Conservation (phyloP, 2,797 vertebrate species). For the Etheostoma nigrum region DNA sequence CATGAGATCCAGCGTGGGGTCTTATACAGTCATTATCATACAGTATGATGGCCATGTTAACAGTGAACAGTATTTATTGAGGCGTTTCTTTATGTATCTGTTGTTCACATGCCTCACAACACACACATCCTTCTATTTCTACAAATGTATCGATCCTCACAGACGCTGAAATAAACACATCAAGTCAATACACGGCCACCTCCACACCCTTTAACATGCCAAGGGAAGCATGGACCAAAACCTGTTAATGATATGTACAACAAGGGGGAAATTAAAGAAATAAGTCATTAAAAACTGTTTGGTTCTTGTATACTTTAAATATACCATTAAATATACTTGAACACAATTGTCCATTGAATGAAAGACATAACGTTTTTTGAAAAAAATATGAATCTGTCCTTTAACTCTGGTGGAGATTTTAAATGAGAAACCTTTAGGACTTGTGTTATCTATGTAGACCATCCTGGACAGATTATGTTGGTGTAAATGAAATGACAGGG, state of each 20-base stretch:
- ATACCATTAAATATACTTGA: background rate
- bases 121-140: constrained; percentile 14
- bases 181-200: background rate
- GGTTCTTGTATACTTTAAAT: background rate
- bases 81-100: background rate
- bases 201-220: background rate
- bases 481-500: background rate
- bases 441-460: background rate
- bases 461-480: background rate
- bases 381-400: background rate
- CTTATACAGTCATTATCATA: constrained; percentile 6
- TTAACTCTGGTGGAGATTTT: background rate
- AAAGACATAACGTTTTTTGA: background rate
- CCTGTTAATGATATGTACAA: background rate
- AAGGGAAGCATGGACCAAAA: background rate
- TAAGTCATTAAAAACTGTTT: background rate
- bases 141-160: background rate
- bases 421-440: background rate
- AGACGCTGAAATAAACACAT: background rate
- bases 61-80: background rate
- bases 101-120: background rate
- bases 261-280: background rate
- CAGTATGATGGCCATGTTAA: background rate
- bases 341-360: background rate
- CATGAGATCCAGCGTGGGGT: background rate